phyloP scores from a whole-genome alignment of 2,113 vertebrate species.

The Labrus mixtus region DNA sequence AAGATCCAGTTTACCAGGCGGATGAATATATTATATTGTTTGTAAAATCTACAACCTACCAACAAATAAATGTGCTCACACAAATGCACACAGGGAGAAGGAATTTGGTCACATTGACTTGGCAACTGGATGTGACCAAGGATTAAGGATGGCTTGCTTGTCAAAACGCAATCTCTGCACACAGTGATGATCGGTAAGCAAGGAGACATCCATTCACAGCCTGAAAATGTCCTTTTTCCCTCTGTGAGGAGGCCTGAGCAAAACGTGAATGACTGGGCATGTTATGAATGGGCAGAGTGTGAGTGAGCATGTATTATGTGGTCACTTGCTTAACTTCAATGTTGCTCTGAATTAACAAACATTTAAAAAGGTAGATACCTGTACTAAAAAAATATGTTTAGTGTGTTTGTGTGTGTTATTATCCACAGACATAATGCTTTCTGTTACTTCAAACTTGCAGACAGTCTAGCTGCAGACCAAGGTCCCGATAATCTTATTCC shows the following conservation, averaged over 20 bases:
- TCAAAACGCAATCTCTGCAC: conserved; percentile 45
- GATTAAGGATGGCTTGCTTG: conserved; percentile 51
- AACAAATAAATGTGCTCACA: not conserved
- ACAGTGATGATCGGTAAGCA: conserved; percentile 41
- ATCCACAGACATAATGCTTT: not conserved
- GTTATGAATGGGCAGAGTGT: conserved; percentile 16
- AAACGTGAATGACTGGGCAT: conserved; percentile 21
- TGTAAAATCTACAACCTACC: not conserved
- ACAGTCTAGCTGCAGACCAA: no score
- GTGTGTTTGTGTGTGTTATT: not conserved
- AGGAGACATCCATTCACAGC: conserved; percentile 17
- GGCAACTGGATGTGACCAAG: conserved; percentile 26
- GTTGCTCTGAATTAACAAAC: not conserved
- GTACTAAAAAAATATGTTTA: no score
- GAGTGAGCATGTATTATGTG: not conserved
- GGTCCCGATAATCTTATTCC: no score
- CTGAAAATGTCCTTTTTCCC: not conserved
- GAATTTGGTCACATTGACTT: conserved; percentile 28
- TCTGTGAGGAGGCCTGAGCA: not conserved
- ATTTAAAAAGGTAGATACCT: no score
- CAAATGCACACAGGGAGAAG: conserved; percentile 4
- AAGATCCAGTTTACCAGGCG: not conserved
- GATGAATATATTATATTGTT: conserved; percentile 10
- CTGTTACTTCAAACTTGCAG: not conserved
- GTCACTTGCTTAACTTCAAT: not conserved